Conservation (phyloP, 1,140 invertebrate species). For the Apis florea region DNA sequence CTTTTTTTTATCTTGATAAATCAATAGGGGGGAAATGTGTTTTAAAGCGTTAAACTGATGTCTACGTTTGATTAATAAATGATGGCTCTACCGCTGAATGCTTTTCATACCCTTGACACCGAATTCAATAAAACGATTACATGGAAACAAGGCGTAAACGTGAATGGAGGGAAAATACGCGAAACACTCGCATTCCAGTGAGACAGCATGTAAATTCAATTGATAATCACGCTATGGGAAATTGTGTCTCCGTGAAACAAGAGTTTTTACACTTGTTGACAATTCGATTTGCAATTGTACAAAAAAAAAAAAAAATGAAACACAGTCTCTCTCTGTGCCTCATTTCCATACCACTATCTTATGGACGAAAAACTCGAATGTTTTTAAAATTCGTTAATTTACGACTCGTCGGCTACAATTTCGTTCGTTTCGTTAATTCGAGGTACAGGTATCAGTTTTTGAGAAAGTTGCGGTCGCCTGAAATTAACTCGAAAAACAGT, state of each 20-base stretch:
- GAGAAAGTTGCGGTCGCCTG: neutral
- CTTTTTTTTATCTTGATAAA: too few relatives aligned
- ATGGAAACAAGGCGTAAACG: constrained; percentile 27
- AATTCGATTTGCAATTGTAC: constrained; percentile 17
- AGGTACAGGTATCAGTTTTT: neutral
- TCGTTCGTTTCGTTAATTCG: neutral
- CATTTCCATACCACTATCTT: neutral
- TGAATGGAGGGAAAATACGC: constrained; percentile 23
- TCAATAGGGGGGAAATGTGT: neutral
- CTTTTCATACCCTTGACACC: constrained; percentile 42
- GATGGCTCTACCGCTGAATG: constrained; percentile 1
- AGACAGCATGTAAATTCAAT: constrained; percentile 30
- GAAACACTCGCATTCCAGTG: constrained; percentile 23
- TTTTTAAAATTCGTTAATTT: neutral
- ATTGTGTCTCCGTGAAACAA: neutral
- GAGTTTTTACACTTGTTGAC: constrained; percentile 27
- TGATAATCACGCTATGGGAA: constrained; percentile 25
- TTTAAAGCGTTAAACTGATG: neutral
- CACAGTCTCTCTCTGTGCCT: neutral
- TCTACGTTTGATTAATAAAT: constrained; percentile 32
- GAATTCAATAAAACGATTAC: constrained; percentile 29
- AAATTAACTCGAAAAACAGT: neutral
- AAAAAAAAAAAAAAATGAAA: neutral
- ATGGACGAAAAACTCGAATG: neutral
- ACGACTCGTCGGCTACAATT: neutral